These are phyloP conservation scores for Tachysurus vachellii DNA, from an alignment of 2,113 vertebrate species.

Conservation along the genomic window DNA sequence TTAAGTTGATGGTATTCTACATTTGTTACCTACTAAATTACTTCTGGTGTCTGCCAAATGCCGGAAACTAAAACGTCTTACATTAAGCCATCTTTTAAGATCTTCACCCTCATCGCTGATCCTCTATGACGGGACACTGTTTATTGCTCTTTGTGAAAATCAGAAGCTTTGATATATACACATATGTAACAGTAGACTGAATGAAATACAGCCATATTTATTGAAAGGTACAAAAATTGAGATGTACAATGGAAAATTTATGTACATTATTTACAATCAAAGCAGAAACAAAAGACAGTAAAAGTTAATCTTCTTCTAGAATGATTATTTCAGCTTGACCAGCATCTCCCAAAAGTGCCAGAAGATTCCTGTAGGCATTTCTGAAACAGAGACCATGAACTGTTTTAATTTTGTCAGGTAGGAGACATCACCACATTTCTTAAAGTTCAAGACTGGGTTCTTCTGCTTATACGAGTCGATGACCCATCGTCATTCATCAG, in stretches of 20 bases:
- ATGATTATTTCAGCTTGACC: conserved; percentile 86
- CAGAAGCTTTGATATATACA: background rate
- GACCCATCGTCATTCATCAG: background rate
- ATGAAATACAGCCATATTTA: background rate
- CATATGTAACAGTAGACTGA: background rate
- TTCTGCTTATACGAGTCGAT: background rate
- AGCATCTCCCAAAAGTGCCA: conserved; percentile 81
- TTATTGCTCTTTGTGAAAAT: background rate
- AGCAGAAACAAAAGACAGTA: background rate
- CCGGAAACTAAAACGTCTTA: too few relatives aligned
- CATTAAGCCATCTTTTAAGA: background rate
- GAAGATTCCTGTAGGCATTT: conserved; percentile 85
- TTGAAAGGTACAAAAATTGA: background rate
- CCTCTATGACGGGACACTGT: background rate
- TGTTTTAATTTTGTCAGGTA: background rate
- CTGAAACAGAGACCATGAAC: conserved; percentile 67
- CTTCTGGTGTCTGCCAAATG: too few relatives aligned
- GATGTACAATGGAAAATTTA: background rate
- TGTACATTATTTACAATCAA: conserved; percentile 55
- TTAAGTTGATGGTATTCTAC: too few relatives aligned
- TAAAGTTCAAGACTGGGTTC: background rate
- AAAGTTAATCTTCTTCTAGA: conserved; percentile 76
- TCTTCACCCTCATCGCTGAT: background rate
- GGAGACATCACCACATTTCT: background rate
- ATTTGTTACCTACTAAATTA: too few relatives aligned